Percentiles rank a stretch among this genome's conserved stretches.
Evolutionary conservation across 2,797 vertebrate genomes (phyloP).

Genomic region (Propithecus deckenii): DNA sequence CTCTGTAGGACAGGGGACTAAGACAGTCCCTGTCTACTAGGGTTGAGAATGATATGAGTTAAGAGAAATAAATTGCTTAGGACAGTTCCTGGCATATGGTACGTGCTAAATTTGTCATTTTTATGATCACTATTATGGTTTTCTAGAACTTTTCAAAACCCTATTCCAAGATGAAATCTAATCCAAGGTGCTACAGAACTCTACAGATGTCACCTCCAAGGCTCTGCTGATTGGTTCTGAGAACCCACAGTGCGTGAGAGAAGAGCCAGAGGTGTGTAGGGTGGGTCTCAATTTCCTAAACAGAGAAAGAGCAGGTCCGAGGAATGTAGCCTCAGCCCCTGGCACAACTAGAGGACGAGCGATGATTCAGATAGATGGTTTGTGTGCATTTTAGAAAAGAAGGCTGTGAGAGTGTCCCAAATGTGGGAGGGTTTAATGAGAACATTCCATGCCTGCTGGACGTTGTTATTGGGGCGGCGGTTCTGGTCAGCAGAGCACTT

Average conservation of each 20-base stretch:
- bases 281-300: not conserved
- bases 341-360: not conserved
- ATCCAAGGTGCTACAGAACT: not conserved
- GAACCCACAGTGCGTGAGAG: not conserved
- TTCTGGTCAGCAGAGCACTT: not conserved
- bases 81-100: not conserved
- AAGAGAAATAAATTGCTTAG: not conserved
- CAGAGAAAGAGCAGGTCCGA: not conserved
- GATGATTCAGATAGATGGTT: not conserved
- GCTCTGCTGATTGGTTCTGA: not conserved
- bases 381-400: not conserved
- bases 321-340: not conserved
- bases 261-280: not conserved
- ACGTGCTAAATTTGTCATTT: not conserved
- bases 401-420: not conserved
- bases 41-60: not conserved
- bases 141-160: conserved; percentile 6
- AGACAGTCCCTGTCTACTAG: not conserved
- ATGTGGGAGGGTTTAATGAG: not conserved
- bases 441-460: not conserved
- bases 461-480: not conserved
- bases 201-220: not conserved
- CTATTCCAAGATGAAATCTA: not conserved
- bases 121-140: not conserved
- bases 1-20: not conserved